Evolutionary conservation across 2,797 vertebrate genomes (phyloP).

Genomic region (Trematomus bernacchii): DNA sequence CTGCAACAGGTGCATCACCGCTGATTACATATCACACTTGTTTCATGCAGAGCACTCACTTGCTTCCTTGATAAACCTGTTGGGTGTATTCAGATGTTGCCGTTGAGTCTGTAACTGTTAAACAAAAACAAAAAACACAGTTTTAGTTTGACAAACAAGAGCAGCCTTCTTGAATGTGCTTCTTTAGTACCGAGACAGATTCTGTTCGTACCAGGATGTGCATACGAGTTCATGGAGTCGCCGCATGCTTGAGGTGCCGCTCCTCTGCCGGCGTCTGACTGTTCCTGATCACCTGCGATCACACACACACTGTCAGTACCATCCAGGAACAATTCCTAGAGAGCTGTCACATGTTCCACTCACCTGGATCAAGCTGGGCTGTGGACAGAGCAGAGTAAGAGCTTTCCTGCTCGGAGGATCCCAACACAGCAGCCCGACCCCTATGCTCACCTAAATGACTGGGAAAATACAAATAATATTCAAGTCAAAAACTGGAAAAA

Average conservation of each 20-base stretch:
- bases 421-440: slow-evolving; percentile 84
- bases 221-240: slow-evolving; percentile 73
- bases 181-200: fast-evolving
- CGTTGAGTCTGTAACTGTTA: slow-evolving; percentile 88
- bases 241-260: slow-evolving; percentile 63
- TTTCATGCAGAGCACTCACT: slow-evolving; percentile 84
- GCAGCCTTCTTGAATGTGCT: not conserved
- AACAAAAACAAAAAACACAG: slow-evolving; percentile 66
- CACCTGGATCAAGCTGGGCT: slow-evolving; percentile 88
- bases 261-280: slow-evolving; percentile 56
- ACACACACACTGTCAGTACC: not conserved
- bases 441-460: slow-evolving; percentile 68
- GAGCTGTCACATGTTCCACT: slow-evolving; percentile 42
- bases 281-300: slow-evolving; percentile 71
- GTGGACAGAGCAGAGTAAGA: slow-evolving; percentile 86
- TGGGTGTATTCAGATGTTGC: slow-evolving; percentile 92
- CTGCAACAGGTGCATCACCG: too few relatives aligned
- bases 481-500: not conserved
- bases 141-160: slow-evolving; percentile 3
- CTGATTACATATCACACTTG: not conserved
- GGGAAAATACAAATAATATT: slow-evolving; percentile 17
- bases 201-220: slow-evolving; percentile 74
- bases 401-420: slow-evolving; percentile 82
- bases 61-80: slow-evolving; percentile 94
- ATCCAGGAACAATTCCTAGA: not conserved